Evolutionary conservation across 2,113 vertebrate species (phyloP), one percentile per base, ranked within the genome.

Genomic region (Neodon shergylaensis): DNA sequence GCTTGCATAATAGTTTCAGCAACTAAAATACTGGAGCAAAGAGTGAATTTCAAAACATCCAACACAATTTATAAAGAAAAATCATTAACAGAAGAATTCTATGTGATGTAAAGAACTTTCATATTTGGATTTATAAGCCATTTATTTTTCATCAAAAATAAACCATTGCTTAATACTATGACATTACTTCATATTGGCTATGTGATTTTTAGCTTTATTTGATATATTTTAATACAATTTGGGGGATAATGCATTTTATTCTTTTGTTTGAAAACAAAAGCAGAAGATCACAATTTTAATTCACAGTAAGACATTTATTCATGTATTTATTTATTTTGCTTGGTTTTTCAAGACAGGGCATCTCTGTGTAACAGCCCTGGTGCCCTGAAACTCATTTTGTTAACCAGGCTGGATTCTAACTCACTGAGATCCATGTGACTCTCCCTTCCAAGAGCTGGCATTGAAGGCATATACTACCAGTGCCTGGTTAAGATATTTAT

Each of bases 101-200:
- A 21, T 82, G 95, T n/a, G 8, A 52, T 91, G 4, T 74, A 44
- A 82, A 95, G 85, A 61, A 33, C 47, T 33, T 84, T 79, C 6
- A 2, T 76, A 61, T 47, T 81, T 84, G 1, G 44, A 39, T 86
- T 36, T 14, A 81, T 78, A 94, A 77, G 91, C 44, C 13, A 94
- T 76, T 79, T 82, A 66, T 90, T 92, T 92, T 96, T 7, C 6
- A 88, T 39, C 88, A 92, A 95, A 96, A 90, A 65, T 90, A 95
- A 70, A 16, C 26, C n/a, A 88, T 39, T 94, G 47, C 58, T 33
- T 92, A 95, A 95, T 73, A 52, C 88, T 74, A 86, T 88, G 73
- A n/a, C 12, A 70, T 86, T 66, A 91, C 49, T 81, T 89, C 28
- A 78, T 47, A 42, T 31, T 28, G 0, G 26, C 39, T 72, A 77